Evolutionary conservation across 2,888 invertebrate species (phyloP).

Genomic region (Asteroscopus sphinx): DNA sequence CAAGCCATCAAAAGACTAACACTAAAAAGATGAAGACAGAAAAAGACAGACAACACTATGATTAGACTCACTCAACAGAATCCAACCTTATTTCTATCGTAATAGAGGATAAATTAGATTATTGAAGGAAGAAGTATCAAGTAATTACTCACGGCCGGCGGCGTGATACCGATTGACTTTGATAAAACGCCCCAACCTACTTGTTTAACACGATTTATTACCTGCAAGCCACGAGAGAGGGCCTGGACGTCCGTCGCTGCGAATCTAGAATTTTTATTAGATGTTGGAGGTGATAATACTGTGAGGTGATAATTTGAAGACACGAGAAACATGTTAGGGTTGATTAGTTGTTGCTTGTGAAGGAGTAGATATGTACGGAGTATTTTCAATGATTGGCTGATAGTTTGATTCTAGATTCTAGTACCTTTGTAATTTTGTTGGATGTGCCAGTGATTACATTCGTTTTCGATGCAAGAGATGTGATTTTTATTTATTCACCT

Average conservation of each 20-base stretch:
- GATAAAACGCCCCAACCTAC: constrained; percentile 89
- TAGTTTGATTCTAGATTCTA: not conserved
- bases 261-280: constrained; percentile 59
- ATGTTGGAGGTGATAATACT: constrained; percentile 54
- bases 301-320: constrained; percentile 29
- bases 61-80: constrained; percentile 12
- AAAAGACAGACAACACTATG: constrained; percentile 57
- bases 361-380: not conserved
- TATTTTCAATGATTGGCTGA: not conserved
- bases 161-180: constrained; percentile 88
- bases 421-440: too few relatives aligned
- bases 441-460: too few relatives aligned
- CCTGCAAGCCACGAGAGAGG: constrained; percentile 83
- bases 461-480: too few relatives aligned
- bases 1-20: constrained; percentile 53
- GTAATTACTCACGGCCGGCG: constrained; percentile 85
- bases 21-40: constrained; percentile 60
- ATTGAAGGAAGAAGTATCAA: constrained; percentile 55
- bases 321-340: constrained; percentile 12
- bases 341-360: constrained; percentile 7
- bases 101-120: constrained; percentile 46
- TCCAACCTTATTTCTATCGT: constrained; percentile 22
- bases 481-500: too few relatives aligned
- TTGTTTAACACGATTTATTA: constrained; percentile 89
- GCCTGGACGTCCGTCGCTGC: constrained; percentile 68